phyloP scores from a whole-genome alignment of 2,113 vertebrate genomes.

The Syngnathus typhle region DNA sequence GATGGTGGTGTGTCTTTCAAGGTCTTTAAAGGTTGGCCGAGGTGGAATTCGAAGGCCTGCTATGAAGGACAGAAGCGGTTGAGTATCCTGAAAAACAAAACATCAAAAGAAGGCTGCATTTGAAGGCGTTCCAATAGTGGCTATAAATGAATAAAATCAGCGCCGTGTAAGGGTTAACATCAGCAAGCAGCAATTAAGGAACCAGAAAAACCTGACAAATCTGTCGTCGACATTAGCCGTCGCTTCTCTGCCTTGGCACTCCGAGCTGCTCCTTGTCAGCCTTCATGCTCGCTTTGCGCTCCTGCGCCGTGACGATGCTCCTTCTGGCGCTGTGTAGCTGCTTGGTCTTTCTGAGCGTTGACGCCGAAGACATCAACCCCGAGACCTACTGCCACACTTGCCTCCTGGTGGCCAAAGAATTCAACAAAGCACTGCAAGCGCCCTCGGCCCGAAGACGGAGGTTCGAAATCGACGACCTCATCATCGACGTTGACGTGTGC shows the following conservation, averaged over 20 bases:
- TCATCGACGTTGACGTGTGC: neutral
- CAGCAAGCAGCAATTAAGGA: neutral
- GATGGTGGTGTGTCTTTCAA: neutral
- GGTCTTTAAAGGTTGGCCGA: no score
- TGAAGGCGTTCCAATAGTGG: neutral
- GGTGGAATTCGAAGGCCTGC: neutral
- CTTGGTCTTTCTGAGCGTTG: neutral
- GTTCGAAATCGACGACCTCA: neutral
- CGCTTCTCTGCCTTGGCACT: neutral
- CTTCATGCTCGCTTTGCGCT: neutral
- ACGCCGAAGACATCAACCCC: neutral
- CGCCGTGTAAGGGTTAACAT: neutral
- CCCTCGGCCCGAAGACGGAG: neutral
- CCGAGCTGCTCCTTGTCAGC: neutral
- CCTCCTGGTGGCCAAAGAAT: neutral
- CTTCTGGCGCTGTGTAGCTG: neutral
- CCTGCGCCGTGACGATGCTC: neutral
- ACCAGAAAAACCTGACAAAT: conserved; percentile 4
- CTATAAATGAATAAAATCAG: no score
- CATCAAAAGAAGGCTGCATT: neutral
- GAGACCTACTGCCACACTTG: neutral
- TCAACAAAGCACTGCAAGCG: neutral
- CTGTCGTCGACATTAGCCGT: neutral
- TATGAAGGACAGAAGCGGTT: neutral
- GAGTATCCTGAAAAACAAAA: neutral